These are phyloP conservation scores for Drosophila novamexicana DNA, from an alignment of 1,140 invertebrate genomes.

Conservation along the genomic window DNA sequence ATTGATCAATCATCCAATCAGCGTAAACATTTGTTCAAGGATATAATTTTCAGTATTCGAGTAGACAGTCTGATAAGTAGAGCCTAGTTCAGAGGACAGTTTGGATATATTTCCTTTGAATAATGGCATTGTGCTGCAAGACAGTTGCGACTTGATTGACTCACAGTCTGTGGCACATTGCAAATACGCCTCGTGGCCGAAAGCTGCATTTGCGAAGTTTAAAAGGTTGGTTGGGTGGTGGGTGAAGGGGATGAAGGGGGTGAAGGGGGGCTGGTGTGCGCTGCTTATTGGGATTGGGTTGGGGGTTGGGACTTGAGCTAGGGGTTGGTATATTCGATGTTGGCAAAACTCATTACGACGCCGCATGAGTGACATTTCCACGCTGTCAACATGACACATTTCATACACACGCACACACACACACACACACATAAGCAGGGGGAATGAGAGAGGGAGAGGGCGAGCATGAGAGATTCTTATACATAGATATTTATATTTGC, in stretches of 20 bases:
- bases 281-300: constrained; percentile 8
- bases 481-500: constrained; percentile 31
- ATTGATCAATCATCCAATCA: background rate
- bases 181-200: constrained; percentile 45
- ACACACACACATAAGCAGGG: background rate
- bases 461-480: background rate
- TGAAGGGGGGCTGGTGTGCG: background rate
- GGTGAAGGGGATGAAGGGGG: background rate
- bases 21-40: background rate
- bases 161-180: constrained; percentile 16
- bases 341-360: constrained; percentile 77
- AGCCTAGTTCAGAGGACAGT: background rate
- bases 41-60: too few relatives aligned
- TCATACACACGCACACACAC: constrained; percentile 59
- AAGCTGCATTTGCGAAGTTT: constrained; percentile 36
- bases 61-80: too few relatives aligned
- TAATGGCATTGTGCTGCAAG: constrained; percentile 27
- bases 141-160: constrained; percentile 7
- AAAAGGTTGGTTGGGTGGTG: background rate
- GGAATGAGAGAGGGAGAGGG: background rate
- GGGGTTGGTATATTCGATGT: constrained; percentile 43
- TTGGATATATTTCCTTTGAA: constrained; percentile 10
- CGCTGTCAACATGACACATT: constrained; percentile 81
- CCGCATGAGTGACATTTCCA: constrained; percentile 79
- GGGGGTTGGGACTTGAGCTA: constrained; percentile 28